Percentiles rank a stretch among this genome's conserved stretches.
Evolutionary conservation across 2,797 vertebrate species (phyloP).

Genomic region (Artibeus jamaicensis): DNA sequence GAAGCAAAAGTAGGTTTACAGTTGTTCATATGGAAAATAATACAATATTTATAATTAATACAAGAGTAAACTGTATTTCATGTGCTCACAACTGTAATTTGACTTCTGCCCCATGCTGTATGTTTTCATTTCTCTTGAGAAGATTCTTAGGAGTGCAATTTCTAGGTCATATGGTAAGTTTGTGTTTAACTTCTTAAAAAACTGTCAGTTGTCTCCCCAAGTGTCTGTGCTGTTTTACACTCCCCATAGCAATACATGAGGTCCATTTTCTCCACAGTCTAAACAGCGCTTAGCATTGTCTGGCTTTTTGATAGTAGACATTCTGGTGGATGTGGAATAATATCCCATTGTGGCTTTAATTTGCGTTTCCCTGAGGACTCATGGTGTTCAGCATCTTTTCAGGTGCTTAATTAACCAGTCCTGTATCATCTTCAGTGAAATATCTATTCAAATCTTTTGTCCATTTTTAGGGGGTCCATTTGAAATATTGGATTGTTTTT

Average conservation of each 20-base stretch:
- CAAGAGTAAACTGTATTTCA: neutral
- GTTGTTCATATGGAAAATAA: too few relatives aligned
- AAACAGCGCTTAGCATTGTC: slow-evolving; percentile 13
- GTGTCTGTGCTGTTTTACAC: neutral
- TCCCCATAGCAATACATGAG: neutral
- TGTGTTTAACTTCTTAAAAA: neutral
- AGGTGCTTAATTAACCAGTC: slow-evolving; percentile 8
- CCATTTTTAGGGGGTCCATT: neutral
- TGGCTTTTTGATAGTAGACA: slow-evolving; percentile 9
- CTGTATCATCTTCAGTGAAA: neutral
- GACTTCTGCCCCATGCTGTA: neutral
- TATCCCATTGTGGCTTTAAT: slow-evolving; percentile 15
- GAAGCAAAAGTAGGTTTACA: neutral
- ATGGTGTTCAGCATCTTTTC: neutral
- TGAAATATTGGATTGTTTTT: slow-evolving; percentile 26
- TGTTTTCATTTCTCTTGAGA: slow-evolving; percentile 18
- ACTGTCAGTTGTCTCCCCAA: neutral
- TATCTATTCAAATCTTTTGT: neutral
- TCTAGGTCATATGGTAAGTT: neutral
- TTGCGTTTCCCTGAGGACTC: slow-evolving; percentile 12
- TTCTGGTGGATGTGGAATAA: neutral
- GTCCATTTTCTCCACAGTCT: neutral
- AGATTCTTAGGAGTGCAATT: neutral
- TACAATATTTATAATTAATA: neutral
- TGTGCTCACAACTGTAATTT: neutral